phyloP scores from a whole-genome alignment of 2,797 vertebrate genomes.

The Lycodopsis pacificus region DNA sequence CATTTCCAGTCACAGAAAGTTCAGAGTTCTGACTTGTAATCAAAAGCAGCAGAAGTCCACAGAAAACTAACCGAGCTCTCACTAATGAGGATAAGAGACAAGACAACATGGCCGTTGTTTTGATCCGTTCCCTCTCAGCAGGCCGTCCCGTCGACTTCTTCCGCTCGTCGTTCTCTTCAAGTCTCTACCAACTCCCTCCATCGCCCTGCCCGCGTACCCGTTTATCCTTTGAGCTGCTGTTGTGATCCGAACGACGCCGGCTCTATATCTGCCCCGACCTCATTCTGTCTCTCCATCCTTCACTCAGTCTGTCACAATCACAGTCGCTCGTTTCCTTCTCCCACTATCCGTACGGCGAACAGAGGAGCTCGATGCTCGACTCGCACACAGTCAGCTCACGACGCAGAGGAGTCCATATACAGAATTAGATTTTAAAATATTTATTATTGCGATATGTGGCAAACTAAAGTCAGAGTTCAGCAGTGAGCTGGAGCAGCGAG shows the following conservation, averaged over 20 bases:
- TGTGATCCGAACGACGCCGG: conserved; percentile 29
- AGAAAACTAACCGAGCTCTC: not conserved
- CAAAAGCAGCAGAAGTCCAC: not conserved
- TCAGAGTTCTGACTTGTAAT: not conserved
- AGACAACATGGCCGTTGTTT: too few relatives aligned
- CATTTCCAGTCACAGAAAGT: not conserved
- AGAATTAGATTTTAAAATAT: not conserved
- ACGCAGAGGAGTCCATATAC: too few relatives aligned
- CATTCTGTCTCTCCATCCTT: conserved; percentile 45
- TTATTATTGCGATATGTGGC: not conserved
- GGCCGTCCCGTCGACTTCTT: conserved; percentile 8
- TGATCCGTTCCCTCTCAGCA: not conserved
- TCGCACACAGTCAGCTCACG: too few relatives aligned
- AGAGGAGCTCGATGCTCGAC: not conserved
- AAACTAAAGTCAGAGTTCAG: not conserved
- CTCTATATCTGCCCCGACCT: conserved; percentile 4
- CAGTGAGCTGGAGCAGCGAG: not conserved
- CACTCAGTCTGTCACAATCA: conserved; percentile 24
- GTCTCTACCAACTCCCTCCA: conserved; percentile 15
- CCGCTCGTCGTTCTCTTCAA: not conserved
- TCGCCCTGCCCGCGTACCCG: not conserved
- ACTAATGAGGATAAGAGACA: not conserved
- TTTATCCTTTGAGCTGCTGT: conserved; percentile 29
- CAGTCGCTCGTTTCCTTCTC: conserved; percentile 2
- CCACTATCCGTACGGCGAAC: not conserved